phyloP scores from a whole-genome alignment of 2,113 vertebrate species.

The Pyxicephalus adspersus region DNA sequence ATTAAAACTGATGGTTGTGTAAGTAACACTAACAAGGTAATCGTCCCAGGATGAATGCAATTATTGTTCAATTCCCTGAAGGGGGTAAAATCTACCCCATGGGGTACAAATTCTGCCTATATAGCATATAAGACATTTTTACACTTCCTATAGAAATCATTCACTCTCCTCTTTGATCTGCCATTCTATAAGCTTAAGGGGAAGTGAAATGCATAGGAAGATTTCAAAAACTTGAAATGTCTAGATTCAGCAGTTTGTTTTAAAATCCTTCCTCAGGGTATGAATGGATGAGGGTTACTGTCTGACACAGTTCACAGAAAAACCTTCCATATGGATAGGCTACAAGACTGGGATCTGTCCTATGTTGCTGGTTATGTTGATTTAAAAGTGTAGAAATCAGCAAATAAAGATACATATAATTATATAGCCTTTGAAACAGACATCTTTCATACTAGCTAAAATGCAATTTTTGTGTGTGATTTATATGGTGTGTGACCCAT shows the following conservation, averaged over 20 bases:
- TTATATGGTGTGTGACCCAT: no score
- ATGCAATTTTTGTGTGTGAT: no score
- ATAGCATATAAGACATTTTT: slow-evolving; percentile 31
- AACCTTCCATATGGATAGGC: background rate
- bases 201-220: slow-evolving; percentile 30
- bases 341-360: no score
- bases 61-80: background rate
- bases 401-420: no score
- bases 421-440: no score
- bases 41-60: slow-evolving; percentile 19
- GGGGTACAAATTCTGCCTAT: slow-evolving; percentile 1
- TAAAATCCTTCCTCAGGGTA: slow-evolving; percentile 3
- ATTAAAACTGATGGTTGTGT: background rate
- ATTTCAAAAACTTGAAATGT: slow-evolving; percentile 28
- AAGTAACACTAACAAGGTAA: background rate
- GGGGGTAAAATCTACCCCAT: background rate
- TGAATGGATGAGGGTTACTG: slow-evolving; percentile 4
- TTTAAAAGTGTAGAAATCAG: no score
- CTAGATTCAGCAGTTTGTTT: slow-evolving; percentile 25
- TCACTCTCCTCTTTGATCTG: slow-evolving; percentile 41
- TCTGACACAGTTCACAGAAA: background rate
- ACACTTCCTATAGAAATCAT: slow-evolving; percentile 16
- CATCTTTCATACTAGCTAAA: no score
- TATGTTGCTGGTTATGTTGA: no score
- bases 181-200: slow-evolving; percentile 30